A percentile compares a stretch with the other conserved stretches of the same genome.
These are phyloP conservation scores for Odocoileus hemionus DNA, from an alignment of 2,113 vertebrate species.

Conservation along the genomic window DNA sequence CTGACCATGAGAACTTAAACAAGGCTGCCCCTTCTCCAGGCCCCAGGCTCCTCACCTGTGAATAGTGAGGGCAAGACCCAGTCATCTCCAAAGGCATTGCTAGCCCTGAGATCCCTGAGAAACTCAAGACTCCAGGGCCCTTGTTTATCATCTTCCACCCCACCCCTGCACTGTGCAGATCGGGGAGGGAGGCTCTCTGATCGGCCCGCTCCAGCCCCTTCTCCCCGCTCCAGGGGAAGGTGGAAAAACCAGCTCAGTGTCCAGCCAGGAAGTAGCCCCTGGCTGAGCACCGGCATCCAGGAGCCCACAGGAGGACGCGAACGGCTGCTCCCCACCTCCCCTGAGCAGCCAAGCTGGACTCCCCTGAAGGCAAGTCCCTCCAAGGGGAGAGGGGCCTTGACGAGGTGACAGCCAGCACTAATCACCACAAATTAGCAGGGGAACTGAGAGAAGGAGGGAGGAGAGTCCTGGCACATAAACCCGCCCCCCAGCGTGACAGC, in stretches of 20 bases:
- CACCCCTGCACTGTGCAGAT: not conserved
- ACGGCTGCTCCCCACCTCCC: not conserved
- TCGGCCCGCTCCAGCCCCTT: too few relatives aligned
- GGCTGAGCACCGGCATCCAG: not conserved
- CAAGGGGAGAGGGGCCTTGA: not conserved
- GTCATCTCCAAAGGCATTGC: not conserved
- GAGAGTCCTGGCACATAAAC: not conserved
- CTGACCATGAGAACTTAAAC: not conserved
- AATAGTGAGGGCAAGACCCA: not conserved
- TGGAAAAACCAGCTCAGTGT: not conserved
- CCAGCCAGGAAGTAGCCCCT: not conserved
- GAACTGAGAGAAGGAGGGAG: not conserved
- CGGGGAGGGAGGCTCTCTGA: not conserved
- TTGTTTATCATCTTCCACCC: too few relatives aligned
- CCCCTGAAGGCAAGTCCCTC: not conserved
- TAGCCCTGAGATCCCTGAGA: not conserved
- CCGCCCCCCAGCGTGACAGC: fast-evolving
- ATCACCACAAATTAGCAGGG: not conserved
- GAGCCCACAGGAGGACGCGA: not conserved
- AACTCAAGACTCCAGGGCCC: not conserved
- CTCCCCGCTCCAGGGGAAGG: not conserved
- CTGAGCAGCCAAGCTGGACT: not conserved
- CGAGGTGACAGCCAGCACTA: not conserved
- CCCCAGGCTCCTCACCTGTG: not conserved
- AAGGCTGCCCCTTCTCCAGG: not conserved